Base-by-base conservation (phyloP, 2,888 invertebrate species). In the Teinopalpus imperialis region DNA sequence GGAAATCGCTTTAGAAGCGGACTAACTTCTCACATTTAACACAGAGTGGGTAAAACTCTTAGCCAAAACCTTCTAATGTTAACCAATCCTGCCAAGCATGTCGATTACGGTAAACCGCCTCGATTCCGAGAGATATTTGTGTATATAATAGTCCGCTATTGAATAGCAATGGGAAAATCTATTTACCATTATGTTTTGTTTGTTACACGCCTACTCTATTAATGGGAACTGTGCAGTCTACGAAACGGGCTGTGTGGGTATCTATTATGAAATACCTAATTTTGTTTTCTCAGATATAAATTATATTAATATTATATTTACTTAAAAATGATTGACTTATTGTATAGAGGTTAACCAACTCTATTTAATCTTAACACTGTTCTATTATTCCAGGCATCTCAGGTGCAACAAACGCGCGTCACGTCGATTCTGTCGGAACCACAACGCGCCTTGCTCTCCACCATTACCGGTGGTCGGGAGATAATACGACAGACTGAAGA, bases 361-460 rank as follows among this genome's bases (percentile, higher is more conserved):
- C 16, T 13, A 31, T 21, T 29, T 12, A 6, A 10, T 12, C 1
- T 7, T 18, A n/a, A 10, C 6, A 14, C 5, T 27, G 5, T 37
- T 26, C 20, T 16, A n/a, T n/a, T n/a, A n/a, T 20, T 51, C 1
- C 66, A 85, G 88, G 78, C 82, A 1, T 74, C 76, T 0, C 81
- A 94, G 92, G 91, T 94, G 27, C 96, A 97, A 72, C 94, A 95
- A 70, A 93, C 95, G 1, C 94, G 94, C 63, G 94, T 98, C 62
- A 95, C 97, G 43, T 94, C 95, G 29, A 92, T 97, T 27, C 85
- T 96, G 63, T 93, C 95, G 42, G 97, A 97, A 81, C 97, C 98
- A 18, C 98, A 99, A 82, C 91, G 97, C 47, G 99, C 98, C 2
- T 89, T 99, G 55, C 86, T 98, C 24, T 93, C 97, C 37, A 98